Conservation (phyloP, 1,140 invertebrate genomes). For the Saccostrea echinata region DNA sequence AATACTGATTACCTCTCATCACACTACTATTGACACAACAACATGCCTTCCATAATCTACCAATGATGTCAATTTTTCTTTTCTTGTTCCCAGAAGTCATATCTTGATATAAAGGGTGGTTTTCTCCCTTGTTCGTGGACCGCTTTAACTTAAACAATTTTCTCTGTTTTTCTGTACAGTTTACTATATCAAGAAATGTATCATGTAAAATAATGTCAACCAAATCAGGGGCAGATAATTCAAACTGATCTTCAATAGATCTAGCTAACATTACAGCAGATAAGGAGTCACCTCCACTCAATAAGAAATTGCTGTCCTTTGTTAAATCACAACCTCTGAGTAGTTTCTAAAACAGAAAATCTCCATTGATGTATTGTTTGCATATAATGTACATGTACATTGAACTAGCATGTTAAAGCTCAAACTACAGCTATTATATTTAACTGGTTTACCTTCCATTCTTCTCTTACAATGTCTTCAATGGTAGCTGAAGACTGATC, state of each 20-base stretch:
- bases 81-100: background rate
- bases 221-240: slow-evolving; percentile 64
- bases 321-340: background rate
- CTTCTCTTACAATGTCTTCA: background rate
- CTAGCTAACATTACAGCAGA: slow-evolving; percentile 77
- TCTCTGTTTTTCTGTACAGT: background rate
- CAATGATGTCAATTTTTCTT: background rate
- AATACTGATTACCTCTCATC: background rate
- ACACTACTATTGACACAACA: background rate
- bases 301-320: slow-evolving; percentile 71
- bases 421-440: too few species aligned
- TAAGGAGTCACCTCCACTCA: slow-evolving; percentile 80
- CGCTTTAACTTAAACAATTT: background rate
- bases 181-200: slow-evolving; percentile 39
- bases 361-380: too few species aligned
- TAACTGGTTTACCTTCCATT: background rate
- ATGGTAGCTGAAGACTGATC: background rate
- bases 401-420: too few species aligned
- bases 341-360: background rate
- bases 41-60: background rate
- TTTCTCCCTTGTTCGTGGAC: background rate
- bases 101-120: background rate
- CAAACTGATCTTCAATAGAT: slow-evolving; percentile 67
- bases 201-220: slow-evolving; percentile 75
- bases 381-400: too few species aligned